Conservation (phyloP, 1,140 invertebrate genomes). For the Bombus huntii region DNA sequence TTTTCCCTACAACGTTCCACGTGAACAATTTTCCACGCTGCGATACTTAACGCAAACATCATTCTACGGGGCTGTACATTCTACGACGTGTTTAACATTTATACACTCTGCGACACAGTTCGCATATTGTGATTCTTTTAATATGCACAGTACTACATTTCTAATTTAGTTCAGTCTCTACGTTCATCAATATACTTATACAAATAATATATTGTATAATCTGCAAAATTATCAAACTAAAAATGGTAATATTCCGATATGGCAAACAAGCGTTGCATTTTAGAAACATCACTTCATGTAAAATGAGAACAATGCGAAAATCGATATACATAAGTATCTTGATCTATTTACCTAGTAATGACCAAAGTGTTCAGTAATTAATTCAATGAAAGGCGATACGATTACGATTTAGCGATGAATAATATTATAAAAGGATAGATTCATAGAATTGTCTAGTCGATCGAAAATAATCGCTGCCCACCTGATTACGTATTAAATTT, state of each 20-base stretch:
- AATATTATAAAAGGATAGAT: neutral
- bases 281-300: too few species aligned
- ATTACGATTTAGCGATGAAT: neutral
- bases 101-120: constrained; percentile 25
- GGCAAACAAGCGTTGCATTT: too few species aligned
- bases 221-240: neutral
- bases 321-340: too few species aligned
- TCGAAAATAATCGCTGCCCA: neutral
- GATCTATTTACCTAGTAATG: too few species aligned
- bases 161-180: neutral
- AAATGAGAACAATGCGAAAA: too few species aligned
- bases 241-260: neutral
- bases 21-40: constrained; percentile 41
- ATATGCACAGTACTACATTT: neutral
- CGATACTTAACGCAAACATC: constrained; percentile 43
- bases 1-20: constrained; percentile 34
- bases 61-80: constrained; percentile 11
- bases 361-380: neutral
- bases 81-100: constrained; percentile 18
- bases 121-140: constrained; percentile 26
- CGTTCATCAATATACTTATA: neutral
- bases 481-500: neutral
- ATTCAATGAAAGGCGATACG: neutral
- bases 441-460: neutral
- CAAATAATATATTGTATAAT: neutral